phyloP scores from a whole-genome alignment of 2,113 vertebrate species.

The Neolamprologus brichardi region DNA sequence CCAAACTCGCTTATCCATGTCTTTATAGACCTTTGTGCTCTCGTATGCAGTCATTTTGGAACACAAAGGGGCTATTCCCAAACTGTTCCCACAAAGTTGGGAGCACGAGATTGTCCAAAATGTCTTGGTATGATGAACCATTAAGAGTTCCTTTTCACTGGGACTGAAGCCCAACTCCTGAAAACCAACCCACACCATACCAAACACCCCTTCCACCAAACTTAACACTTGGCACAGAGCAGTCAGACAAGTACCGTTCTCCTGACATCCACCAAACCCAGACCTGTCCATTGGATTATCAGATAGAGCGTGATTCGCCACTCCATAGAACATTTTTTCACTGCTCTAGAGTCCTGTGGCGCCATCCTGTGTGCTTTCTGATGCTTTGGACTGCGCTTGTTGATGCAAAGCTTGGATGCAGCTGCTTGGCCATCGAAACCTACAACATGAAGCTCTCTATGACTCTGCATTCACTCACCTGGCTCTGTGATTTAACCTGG shows the following conservation, averaged over 20 bases:
- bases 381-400: background rate
- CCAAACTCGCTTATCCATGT: background rate
- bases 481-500: background rate
- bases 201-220: background rate
- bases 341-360: background rate
- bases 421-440: background rate
- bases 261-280: background rate
- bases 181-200: background rate
- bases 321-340: background rate
- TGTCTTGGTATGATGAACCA: background rate
- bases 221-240: background rate
- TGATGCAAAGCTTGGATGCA: background rate
- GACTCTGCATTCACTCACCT: background rate
- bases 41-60: background rate
- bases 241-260: background rate
- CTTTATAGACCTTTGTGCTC: background rate
- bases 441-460: background rate
- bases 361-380: background rate
- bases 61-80: background rate
- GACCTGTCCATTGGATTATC: background rate
- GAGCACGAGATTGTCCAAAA: background rate
- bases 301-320: background rate
- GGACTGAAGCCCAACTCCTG: background rate
- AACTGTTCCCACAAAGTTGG: background rate
- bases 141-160: background rate